Conservation (phyloP, 2,888 invertebrate species). For the Nipponacmea schrenckii region DNA sequence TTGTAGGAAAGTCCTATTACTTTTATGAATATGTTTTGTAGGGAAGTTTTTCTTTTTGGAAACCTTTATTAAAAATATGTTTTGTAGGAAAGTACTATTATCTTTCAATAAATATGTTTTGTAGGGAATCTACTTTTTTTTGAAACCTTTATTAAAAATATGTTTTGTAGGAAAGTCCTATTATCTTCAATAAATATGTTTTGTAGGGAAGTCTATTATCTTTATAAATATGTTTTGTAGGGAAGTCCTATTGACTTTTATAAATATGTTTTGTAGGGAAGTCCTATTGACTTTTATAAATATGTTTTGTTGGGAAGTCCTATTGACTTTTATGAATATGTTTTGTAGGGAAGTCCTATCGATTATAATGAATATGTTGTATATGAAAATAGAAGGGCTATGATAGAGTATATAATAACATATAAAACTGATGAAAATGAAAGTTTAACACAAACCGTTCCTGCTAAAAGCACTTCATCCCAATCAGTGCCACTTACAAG, state of each 20-base stretch:
- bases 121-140: too few relatives aligned
- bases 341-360: slow-evolving; percentile 49
- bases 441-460: not conserved
- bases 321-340: not conserved
- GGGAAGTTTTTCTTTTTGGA: too few relatives aligned
- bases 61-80: not conserved
- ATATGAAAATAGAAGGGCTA: slow-evolving; percentile 52
- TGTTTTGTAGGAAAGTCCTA: slow-evolving; percentile 38
- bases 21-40: too few relatives aligned
- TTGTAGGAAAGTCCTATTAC: too few relatives aligned
- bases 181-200: slow-evolving; percentile 13
- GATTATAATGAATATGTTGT: slow-evolving; percentile 57
- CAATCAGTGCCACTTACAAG: not conserved
- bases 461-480: not conserved
- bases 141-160: too few relatives aligned
- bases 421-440: slow-evolving; percentile 20
- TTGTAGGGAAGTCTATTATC: slow-evolving; percentile 48
- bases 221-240: too few relatives aligned
- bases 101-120: slow-evolving; percentile 52
- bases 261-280: too few relatives aligned
- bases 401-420: slow-evolving; percentile 56
- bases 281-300: too few relatives aligned
- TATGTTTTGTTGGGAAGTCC: too few relatives aligned
- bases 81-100: slow-evolving; percentile 50
- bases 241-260: too few relatives aligned